A percentile compares a stretch with the other conserved stretches of the same genome.
These are phyloP conservation scores for Megalurothrips usitatus DNA, from an alignment of 2,888 invertebrate genomes.

Conservation along the genomic window DNA sequence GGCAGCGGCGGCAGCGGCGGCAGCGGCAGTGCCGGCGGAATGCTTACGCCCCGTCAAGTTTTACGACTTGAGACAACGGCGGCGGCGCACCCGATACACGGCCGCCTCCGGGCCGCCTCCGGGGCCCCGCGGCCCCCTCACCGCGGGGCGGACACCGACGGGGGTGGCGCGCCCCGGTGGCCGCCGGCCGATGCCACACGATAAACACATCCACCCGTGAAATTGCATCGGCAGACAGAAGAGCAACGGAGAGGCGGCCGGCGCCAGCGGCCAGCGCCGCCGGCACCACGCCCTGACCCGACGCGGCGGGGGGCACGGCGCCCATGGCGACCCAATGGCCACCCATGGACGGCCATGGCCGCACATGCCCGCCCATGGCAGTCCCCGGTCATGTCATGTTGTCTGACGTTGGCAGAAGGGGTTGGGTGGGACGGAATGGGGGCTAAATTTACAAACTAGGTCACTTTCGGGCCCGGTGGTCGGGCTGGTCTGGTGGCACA, in stretches of 20 bases:
- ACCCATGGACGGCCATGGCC: too few species aligned
- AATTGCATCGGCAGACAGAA: background rate
- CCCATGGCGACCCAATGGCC: too few species aligned
- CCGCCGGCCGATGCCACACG: background rate
- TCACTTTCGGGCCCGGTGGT: background rate
- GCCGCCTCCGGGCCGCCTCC: background rate
- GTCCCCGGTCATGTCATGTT: too few species aligned
- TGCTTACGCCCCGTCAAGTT: too few species aligned
- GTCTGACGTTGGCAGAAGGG: background rate
- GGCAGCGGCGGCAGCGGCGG: too few species aligned
- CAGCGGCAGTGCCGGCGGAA: too few species aligned
- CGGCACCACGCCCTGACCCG: too few species aligned
- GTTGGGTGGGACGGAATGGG: background rate
- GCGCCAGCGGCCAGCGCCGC: background rate
- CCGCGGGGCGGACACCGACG: too few species aligned
- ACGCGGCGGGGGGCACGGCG: too few species aligned
- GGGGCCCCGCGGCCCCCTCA: background rate
- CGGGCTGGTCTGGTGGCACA: too few species aligned
- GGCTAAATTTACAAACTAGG: conserved; percentile 11
- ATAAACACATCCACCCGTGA: conserved; percentile 12
- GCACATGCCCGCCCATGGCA: too few species aligned
- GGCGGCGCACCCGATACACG: background rate
- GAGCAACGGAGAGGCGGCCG: background rate
- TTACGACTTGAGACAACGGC: too few species aligned
- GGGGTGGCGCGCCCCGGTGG: background rate